phyloP scores from a whole-genome alignment of 1,140 invertebrate species.

The Babylonia areolata region DNA sequence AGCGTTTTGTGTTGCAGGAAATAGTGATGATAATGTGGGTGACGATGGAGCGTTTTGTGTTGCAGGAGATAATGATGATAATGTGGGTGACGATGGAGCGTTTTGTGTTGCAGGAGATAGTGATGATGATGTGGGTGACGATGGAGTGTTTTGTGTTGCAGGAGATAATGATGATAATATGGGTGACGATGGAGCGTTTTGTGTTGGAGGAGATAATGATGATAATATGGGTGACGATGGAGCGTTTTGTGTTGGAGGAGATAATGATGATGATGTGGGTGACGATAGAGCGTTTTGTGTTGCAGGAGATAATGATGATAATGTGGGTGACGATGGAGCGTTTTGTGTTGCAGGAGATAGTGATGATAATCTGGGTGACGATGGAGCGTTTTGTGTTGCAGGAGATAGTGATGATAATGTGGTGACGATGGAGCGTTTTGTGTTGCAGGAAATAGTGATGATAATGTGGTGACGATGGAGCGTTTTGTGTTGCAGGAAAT shows the following conservation, averaged over 20 bases:
- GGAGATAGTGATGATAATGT: slow-evolving; percentile 87
- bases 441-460: too few relatives aligned
- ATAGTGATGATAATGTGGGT: slow-evolving; percentile 93
- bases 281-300: slow-evolving; percentile 89
- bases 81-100: too few relatives aligned
- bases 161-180: slow-evolving; percentile 87
- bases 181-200: slow-evolving; percentile 87
- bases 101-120: slow-evolving; percentile 71
- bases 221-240: slow-evolving; percentile 92
- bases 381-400: slow-evolving; percentile 80
- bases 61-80: too few relatives aligned
- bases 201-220: slow-evolving; percentile 80
- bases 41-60: slow-evolving; percentile 89
- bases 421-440: slow-evolving; percentile 93
- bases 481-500: slow-evolving; percentile 66
- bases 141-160: slow-evolving; percentile 81
- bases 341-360: slow-evolving; percentile 71
- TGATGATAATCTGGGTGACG: slow-evolving; percentile 94
- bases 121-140: slow-evolving; percentile 94
- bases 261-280: slow-evolving; percentile 93
- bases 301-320: too few relatives aligned
- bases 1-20: slow-evolving; percentile 76
- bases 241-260: slow-evolving; percentile 76
- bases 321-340: too few relatives aligned
- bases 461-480: too few relatives aligned